These are phyloP conservation scores for Atopsyche davidsoni DNA, from an alignment of 1,140 invertebrate genomes.

Conservation along the genomic window DNA sequence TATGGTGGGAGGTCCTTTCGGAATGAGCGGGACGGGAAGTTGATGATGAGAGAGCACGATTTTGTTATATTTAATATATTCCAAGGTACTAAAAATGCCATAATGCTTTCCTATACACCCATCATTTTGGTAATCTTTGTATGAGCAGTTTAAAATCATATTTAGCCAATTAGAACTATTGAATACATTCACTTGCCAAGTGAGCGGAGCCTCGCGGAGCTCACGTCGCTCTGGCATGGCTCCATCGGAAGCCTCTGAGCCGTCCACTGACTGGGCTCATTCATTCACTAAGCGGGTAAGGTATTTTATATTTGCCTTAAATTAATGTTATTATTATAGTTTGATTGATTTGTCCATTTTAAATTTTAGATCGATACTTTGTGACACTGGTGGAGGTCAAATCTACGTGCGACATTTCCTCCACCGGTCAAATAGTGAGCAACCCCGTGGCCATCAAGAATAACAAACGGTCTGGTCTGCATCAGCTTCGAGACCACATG, in stretches of 20 bases:
- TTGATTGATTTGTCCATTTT: conserved; percentile 5
- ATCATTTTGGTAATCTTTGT: too few species aligned
- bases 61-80: conserved; percentile 37
- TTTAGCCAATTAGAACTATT: too few species aligned
- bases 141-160: too few species aligned
- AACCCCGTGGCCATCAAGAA: conserved; percentile 37
- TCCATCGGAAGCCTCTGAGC: too few species aligned
- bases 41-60: conserved; percentile 39
- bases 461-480: conserved; percentile 38
- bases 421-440: conserved; percentile 25
- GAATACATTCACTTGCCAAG: too few species aligned
- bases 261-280: too few species aligned
- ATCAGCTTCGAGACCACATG: conserved; percentile 37
- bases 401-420: conserved; percentile 34
- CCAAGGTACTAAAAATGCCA: conserved; percentile 28
- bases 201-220: too few species aligned
- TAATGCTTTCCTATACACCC: neutral
- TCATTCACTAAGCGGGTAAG: too few species aligned
- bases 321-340: too few species aligned
- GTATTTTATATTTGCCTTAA: too few species aligned
- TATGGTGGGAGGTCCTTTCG: conserved; percentile 37
- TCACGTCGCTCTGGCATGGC: too few species aligned
- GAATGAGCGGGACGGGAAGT: conserved; percentile 34
- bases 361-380: conserved; percentile 31
- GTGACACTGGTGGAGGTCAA: conserved; percentile 37